Evolutionary conservation across 2,113 vertebrate species (phyloP).

Genomic region (Acrocephalus arundinaceus): DNA sequence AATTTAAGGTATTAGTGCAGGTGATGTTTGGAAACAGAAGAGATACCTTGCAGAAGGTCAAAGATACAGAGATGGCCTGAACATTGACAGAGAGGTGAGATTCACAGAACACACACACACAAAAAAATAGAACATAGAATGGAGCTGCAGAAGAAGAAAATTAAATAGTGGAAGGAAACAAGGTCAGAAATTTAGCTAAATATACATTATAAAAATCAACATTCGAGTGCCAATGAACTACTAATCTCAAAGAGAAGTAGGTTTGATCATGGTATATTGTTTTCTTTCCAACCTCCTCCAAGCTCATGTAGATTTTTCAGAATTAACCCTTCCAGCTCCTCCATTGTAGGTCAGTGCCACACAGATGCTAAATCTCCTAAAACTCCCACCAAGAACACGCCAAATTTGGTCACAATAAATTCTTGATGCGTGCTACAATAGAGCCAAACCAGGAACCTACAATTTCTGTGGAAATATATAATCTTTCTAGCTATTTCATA

Average conservation of each 20-base stretch:
- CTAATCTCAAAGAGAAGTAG: not conserved
- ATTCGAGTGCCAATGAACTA: not conserved
- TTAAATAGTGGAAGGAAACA: not conserved
- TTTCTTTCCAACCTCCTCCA: not conserved
- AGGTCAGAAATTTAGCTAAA: not conserved
- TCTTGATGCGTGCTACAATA: not conserved
- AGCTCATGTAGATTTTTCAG: not conserved
- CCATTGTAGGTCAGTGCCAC: not conserved
- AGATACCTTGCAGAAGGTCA: not conserved
- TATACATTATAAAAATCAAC: not conserved
- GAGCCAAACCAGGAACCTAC: not conserved
- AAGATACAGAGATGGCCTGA: not conserved
- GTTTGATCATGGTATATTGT: not conserved
- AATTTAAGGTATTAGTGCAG: not conserved
- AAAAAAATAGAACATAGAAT: not conserved
- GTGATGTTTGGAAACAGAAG: not conserved
- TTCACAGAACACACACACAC: not conserved
- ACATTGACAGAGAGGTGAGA: not conserved
- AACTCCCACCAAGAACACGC: not conserved
- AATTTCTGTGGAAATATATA: not conserved
- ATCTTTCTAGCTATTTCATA: not conserved
- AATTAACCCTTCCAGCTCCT: not conserved
- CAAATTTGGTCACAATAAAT: not conserved
- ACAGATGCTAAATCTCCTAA: not conserved
- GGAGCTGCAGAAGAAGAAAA: not conserved